These are phyloP conservation scores for Heliconius congener DNA, from an alignment of 1,140 invertebrate species.

Conservation along the genomic window DNA sequence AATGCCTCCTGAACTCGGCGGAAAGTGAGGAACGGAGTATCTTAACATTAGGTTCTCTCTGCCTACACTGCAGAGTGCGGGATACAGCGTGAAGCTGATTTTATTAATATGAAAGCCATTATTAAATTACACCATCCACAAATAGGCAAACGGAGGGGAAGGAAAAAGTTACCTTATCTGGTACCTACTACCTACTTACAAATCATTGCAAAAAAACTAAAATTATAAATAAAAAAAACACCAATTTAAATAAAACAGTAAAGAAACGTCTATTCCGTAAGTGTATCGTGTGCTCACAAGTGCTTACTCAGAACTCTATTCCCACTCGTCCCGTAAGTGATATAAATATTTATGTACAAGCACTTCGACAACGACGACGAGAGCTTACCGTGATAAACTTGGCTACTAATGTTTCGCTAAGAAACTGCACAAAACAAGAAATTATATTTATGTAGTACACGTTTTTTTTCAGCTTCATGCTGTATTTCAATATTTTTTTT, in stretches of 20 bases:
- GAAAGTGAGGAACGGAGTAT: no score
- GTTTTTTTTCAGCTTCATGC: not conserved
- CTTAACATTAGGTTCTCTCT: no score
- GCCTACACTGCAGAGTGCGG: no score
- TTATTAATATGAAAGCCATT: no score
- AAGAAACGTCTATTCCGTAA: not conserved
- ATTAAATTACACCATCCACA: no score
- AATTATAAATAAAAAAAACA: not conserved
- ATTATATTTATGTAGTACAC: not conserved
- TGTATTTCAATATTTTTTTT: no score
- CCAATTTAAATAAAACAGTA: not conserved
- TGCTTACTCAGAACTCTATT: slow-evolving; percentile 21
- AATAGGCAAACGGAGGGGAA: no score
- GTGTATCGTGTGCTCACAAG: slow-evolving; percentile 19
- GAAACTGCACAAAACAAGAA: not conserved
- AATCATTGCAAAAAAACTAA: not conserved
- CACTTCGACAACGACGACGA: slow-evolving; percentile 30
- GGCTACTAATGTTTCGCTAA: slow-evolving; percentile 4
- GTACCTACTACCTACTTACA: not conserved
- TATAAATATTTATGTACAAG: slow-evolving; percentile 39
- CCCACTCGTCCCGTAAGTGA: slow-evolving; percentile 30
- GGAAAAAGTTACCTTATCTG: no score
- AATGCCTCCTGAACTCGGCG: no score
- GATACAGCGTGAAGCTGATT: no score
- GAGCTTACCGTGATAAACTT: slow-evolving; percentile 25